Base-by-base conservation (phyloP, 2,797 vertebrate genomes). In the Xenopus petersii region DNA sequence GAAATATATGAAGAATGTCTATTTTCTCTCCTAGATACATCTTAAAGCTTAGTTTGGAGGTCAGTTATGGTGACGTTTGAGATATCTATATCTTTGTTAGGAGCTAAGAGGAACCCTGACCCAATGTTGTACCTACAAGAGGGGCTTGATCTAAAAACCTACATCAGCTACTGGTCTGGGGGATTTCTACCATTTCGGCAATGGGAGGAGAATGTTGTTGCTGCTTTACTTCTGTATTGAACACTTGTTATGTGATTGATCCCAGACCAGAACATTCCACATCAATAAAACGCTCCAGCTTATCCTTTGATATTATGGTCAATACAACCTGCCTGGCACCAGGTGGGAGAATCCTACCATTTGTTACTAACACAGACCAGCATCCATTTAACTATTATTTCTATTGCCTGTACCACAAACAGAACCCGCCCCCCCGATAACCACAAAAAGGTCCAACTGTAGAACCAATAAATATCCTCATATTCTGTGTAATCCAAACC, bases 271-370 rank as follows among this genome's bases (percentile, higher is more conserved):
- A 15, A n/a, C 66, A 75, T 70, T 69, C 60, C 73, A 75, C 59
- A 12, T 75, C 59, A 66, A 26, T 61, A 51, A 47, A 12, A 11
- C 16, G 11, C 73, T 26, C 56, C 26, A 58, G 12, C 48, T 54
- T 63, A 63, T 63, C 67, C 60, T 51, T 63, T 58, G 67, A 64
- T 75, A 75, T 42, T 46, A 36, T 26, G 74, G 70, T 62, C 49
- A 30, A 64, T 75, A 49, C 62, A 59, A 64, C 48, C 64, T 55
- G n/a, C 30, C n/a, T 48, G 15, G 60, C 59, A 64, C 60, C 59
- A 76, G 64, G 66, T 15, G 42, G 54, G 64, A n/a, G 71, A 71
- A 33, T 15, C 42, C 11, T 26, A 67, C 68, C 61, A 75, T 75
- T 75, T 69, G 49, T 51, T 75, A 55, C 66, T 63, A 33, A 67